Conservation (phyloP, 2,797 vertebrate species). For the Molossus alvarezi region DNA sequence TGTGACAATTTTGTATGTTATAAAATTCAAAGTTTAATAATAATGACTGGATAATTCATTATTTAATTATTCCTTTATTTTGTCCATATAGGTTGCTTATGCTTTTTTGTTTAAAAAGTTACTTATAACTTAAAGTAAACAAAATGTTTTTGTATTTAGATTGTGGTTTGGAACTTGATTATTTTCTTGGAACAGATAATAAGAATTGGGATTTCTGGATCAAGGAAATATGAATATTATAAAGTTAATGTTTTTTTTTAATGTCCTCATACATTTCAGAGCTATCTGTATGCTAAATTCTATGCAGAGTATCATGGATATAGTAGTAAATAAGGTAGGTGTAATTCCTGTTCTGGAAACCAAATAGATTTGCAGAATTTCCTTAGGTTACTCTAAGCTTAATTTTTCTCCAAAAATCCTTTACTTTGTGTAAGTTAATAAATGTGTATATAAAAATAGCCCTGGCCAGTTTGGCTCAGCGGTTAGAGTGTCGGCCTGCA, state of each 20-base stretch:
- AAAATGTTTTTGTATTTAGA: conserved; percentile 20
- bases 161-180: not conserved
- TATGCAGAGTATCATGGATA: not conserved
- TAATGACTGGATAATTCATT: not conserved
- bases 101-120: not conserved
- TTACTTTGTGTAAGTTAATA: conserved; percentile 5
- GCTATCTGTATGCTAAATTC: not conserved
- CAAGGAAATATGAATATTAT: not conserved
- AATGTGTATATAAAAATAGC: not conserved
- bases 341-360: not conserved
- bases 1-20: not conserved
- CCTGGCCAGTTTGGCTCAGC: no score
- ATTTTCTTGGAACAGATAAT: conserved; percentile 26
- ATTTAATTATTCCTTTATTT: not conserved
- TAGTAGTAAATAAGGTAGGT: not conserved
- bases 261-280: conserved; percentile 2
- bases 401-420: not conserved
- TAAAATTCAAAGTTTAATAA: not conserved
- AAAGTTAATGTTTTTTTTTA: not conserved
- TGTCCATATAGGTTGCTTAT: not conserved
- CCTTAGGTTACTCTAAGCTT: not conserved
- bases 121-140: not conserved
- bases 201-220: conserved; percentile 16
- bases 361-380: conserved; percentile 29
- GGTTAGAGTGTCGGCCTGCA: no score